A percentile compares a stretch with the other conserved stretches of the same genome.
phyloP scores from a whole-genome alignment of 2,888 invertebrate species.

The Philhelius pedissequus region DNA sequence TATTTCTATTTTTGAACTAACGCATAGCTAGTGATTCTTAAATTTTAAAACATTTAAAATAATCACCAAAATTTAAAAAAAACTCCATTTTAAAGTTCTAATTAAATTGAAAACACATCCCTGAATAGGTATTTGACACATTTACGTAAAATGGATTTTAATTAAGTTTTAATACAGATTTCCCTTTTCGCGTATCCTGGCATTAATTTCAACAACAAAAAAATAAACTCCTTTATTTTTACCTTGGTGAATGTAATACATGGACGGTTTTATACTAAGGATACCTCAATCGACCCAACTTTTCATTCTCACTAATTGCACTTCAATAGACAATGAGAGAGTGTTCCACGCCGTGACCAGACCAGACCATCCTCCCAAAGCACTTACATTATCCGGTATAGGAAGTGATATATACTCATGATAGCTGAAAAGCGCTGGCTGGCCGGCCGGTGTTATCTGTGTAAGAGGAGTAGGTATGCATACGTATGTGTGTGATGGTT shows the following conservation, averaged over 20 bases:
- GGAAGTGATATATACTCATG: background rate
- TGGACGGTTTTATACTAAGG: background rate
- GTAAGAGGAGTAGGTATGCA: too few species aligned
- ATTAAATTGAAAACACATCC: background rate
- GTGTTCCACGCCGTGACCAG: conserved; percentile 13
- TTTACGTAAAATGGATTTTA: background rate
- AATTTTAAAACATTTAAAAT: background rate
- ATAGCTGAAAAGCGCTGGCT: background rate
- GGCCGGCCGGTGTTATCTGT: background rate
- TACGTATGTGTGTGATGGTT: background rate
- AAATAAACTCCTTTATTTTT: background rate
- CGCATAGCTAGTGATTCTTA: too few species aligned
- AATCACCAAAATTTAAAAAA: background rate
- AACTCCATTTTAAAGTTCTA: background rate
- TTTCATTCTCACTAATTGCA: conserved; percentile 48
- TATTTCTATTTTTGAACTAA: too few species aligned
- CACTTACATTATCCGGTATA: background rate
- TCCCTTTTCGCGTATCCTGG: background rate
- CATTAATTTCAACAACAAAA: background rate
- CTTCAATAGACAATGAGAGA: conserved; percentile 49
- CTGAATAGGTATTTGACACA: background rate
- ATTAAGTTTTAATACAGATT: conserved; percentile 11
- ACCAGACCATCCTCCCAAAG: conserved; percentile 1
- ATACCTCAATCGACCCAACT: conserved; percentile 20
- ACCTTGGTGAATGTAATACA: background rate